These are phyloP conservation scores for Phlogophora meticulosa DNA, from an alignment of 2,888 invertebrate genomes.

Conservation along the genomic window DNA sequence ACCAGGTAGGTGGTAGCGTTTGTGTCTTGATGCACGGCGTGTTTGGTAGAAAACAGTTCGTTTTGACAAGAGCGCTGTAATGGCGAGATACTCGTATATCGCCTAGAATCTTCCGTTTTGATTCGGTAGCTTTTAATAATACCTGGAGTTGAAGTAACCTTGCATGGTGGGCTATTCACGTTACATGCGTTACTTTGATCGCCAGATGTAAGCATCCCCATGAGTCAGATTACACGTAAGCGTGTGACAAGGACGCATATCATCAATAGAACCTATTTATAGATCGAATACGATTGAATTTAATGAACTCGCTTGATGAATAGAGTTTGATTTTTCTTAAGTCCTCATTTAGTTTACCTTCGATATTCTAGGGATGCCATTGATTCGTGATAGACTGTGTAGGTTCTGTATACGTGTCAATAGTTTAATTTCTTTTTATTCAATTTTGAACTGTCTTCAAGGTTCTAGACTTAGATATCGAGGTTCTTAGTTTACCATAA, in stretches of 20 bases:
- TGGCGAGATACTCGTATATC: slow-evolving; percentile 16
- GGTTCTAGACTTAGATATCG: neutral
- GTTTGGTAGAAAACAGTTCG: slow-evolving; percentile 1
- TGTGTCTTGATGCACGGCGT: neutral
- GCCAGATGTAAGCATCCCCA: slow-evolving; percentile 9
- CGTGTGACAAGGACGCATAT: slow-evolving; percentile 32
- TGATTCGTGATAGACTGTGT: neutral
- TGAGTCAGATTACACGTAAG: slow-evolving; percentile 11
- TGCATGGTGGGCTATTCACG: neutral
- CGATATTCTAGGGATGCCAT: neutral
- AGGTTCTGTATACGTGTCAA: slow-evolving; percentile 1
- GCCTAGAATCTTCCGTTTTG: neutral
- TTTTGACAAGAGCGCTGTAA: slow-evolving; percentile 12
- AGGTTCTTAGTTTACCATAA: neutral
- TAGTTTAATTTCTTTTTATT: neutral
- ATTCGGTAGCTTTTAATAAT: neutral
- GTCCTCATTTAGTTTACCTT: neutral
- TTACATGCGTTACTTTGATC: neutral
- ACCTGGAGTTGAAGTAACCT: neutral
- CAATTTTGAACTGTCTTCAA: neutral
- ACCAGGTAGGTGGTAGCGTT: slow-evolving; percentile 39
- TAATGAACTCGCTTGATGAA: slow-evolving; percentile 1
- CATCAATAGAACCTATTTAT: slow-evolving; percentile 41
- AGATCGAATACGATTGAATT: slow-evolving; percentile 27
- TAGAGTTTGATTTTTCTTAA: neutral